Base-by-base conservation (phyloP, 2,113 vertebrate species). In the Nyctereutes procyonoides region DNA sequence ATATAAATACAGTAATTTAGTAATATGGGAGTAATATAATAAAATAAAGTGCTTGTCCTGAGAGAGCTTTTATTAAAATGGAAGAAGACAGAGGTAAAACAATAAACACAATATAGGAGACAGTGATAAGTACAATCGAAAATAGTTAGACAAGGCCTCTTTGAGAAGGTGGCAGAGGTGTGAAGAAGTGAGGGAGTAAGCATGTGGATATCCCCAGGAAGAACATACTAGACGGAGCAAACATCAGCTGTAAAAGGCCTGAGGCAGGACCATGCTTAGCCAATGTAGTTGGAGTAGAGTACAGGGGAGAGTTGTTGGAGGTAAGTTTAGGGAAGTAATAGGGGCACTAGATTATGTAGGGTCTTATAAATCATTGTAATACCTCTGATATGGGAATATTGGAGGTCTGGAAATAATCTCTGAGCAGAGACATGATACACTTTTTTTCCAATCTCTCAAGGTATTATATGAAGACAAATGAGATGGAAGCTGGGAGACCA, bases 351-450 rank as follows among this genome's bases (percentile, higher is more conserved):
- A 63, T 77, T 90, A 51, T 92, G 30, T 58, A 63, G 6, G 30
- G 35, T 79, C 63, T 89, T 92, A 11, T 90, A 90, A 94, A 76
- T 58, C 22, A 79, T 83, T 74, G 30, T 43, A 76, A 85, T 74
- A 5, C 16, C 26, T 55, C 74, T 56, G 22, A 30, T 43, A 55
- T 48, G 60, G 30, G 10, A 90, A 71, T 86, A 56, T 69, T 89
- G 85, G 67, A 69, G 30, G 15, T n/a, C 65, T 69, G 55, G 43
- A 90, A 69, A 69, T 69, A 69, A 69, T 69, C 79, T 86, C 80
- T 83, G 67, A 73, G 19, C 38, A 88, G 77, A 76, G 81, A 58
- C 43, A 65, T 28, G 32, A 62, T 51, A 35, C 51, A 69, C 48
- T 80, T 81, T 53, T 32, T 69, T 86, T 82, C 69, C 17, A 77